These are phyloP conservation scores for Papilio protenor DNA, from an alignment of 2,888 invertebrate species.

Conservation along the genomic window DNA sequence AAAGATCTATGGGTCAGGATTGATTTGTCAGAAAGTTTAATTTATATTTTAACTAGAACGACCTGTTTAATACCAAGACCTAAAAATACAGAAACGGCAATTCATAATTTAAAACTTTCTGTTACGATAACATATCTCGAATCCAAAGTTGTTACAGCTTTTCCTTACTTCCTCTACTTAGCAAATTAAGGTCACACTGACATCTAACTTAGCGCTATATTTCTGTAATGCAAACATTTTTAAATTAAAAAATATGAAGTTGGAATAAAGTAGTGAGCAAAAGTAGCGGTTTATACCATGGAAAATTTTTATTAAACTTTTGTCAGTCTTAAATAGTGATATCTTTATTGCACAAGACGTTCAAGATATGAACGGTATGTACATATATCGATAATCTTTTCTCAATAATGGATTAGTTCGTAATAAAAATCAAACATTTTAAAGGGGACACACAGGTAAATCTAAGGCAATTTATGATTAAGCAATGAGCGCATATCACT, in stretches of 20 bases:
- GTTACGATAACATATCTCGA: constrained; percentile 4
- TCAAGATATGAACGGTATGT: not conserved
- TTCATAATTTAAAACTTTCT: constrained; percentile 1
- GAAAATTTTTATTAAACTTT: too few relatives aligned
- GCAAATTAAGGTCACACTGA: not conserved
- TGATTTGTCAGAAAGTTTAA: not conserved
- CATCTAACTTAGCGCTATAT: not conserved
- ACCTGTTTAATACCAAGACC: not conserved
- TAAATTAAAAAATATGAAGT: not conserved
- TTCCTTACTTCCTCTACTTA: not conserved
- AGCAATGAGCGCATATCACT: not conserved
- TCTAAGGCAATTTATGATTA: not conserved
- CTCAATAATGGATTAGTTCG: not conserved
- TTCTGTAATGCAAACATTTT: not conserved
- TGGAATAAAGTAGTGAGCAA: not conserved
- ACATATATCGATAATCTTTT: not conserved
- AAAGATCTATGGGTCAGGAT: too few relatives aligned
- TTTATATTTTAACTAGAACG: not conserved
- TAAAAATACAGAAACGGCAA: not conserved
- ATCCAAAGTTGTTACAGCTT: not conserved
- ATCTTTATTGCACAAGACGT: not conserved
- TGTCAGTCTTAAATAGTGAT: not conserved
- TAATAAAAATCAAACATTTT: not conserved
- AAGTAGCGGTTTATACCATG: too few relatives aligned
- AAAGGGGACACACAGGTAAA: not conserved